phyloP scores from a whole-genome alignment of 2,113 vertebrate species.

The Podarcis cretensis region DNA sequence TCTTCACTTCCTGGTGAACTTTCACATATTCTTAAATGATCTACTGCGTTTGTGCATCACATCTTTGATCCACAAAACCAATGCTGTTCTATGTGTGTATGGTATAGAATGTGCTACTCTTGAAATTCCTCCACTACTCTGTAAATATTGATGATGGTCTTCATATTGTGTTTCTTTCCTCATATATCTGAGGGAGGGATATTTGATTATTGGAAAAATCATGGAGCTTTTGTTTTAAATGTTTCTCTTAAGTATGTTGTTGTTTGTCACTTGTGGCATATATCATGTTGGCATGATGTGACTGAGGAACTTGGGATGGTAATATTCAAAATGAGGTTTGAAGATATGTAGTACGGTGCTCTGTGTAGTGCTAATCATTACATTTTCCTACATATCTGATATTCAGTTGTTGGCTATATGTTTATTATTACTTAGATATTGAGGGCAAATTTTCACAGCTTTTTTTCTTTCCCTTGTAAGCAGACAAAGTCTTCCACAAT shows the following conservation, averaged over 20 bases:
- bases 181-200: background rate
- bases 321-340: background rate
- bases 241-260: background rate
- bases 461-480: slow-evolving; percentile 59
- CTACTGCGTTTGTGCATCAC: background rate
- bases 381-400: background rate
- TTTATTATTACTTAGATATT: background rate
- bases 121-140: background rate
- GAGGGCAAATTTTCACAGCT: slow-evolving; percentile 27
- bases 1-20: background rate
- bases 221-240: background rate
- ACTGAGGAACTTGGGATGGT: background rate
- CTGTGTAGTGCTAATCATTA: background rate
- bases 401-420: slow-evolving; percentile 8
- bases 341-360: background rate
- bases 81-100: background rate
- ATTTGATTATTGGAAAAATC: background rate
- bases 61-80: background rate
- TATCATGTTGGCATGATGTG: background rate
- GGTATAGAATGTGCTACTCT: background rate
- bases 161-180: background rate
- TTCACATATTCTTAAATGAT: background rate
- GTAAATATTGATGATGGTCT: background rate
- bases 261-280: background rate
- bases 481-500: slow-evolving; percentile 94